Evolutionary conservation across 2,888 invertebrate genomes (phyloP).

Genomic region (Aspidapion aeneum): DNA sequence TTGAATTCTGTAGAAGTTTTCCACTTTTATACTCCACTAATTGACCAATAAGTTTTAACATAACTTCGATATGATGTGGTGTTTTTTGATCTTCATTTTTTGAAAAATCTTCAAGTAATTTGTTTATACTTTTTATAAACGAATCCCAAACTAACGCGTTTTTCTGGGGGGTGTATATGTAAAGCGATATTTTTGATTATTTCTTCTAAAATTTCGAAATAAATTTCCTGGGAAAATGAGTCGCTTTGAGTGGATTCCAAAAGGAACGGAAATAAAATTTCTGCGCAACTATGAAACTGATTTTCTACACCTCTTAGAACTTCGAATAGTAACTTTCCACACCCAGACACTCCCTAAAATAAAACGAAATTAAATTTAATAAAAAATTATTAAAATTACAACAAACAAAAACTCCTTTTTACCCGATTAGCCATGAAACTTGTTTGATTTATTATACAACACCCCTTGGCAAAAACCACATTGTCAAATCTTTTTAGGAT

Average conservation of each 20-base stretch:
- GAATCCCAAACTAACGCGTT: conserved; percentile 64
- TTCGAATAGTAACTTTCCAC: conserved; percentile 86
- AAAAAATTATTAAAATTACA: no score
- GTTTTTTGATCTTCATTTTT: conserved; percentile 19
- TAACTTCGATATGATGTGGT: conserved; percentile 29
- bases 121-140: conserved; percentile 44
- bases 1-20: conserved; percentile 58
- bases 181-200: conserved; percentile 61
- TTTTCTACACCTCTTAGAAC: conserved; percentile 78
- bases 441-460: no score
- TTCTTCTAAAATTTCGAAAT: conserved; percentile 64
- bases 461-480: no score
- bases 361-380: conserved; percentile 4
- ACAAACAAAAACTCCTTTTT: no score
- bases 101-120: conserved; percentile 27
- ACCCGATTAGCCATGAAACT: no score
- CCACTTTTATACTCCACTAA: conserved; percentile 63
- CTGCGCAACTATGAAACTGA: conserved; percentile 82
- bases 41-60: conserved; percentile 59
- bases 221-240: conserved; percentile 52
- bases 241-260: conserved; percentile 58
- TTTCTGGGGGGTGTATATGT: conserved; percentile 60
- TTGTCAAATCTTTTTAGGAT: no score
- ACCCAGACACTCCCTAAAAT: conserved; percentile 69
- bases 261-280: conserved; percentile 64